These are phyloP conservation scores for Andrena marginata DNA, from an alignment of 2,888 invertebrate species.

Conservation along the genomic window DNA sequence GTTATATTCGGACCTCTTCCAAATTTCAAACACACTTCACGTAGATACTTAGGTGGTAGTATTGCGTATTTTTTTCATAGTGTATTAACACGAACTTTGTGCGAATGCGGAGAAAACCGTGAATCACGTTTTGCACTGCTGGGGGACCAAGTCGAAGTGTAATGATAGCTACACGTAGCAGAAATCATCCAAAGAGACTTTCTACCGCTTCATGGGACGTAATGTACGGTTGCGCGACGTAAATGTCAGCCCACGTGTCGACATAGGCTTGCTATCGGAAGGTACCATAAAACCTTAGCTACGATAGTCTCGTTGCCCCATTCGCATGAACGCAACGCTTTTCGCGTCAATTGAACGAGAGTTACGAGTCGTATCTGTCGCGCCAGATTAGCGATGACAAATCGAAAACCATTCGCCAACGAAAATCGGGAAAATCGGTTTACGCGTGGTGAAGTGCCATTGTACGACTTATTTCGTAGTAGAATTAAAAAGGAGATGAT, in stretches of 20 bases:
- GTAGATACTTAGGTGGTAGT: too few relatives aligned
- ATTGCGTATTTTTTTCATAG: too few relatives aligned
- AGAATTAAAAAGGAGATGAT: too few relatives aligned
- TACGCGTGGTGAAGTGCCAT: background rate
- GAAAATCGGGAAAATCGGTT: background rate
- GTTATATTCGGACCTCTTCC: too few relatives aligned
- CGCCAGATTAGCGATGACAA: background rate
- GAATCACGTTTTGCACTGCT: background rate
- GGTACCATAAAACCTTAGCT: slow-evolving; percentile 33
- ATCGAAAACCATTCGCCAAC: background rate
- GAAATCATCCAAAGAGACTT: slow-evolving; percentile 44
- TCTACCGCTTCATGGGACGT: slow-evolving; percentile 35
- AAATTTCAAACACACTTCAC: too few relatives aligned
- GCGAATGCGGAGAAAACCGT: background rate
- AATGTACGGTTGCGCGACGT: slow-evolving; percentile 35
- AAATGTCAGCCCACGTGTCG: slow-evolving; percentile 51
- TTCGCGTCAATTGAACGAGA: background rate
- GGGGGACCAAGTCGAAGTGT: background rate
- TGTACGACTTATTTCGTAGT: too few relatives aligned
- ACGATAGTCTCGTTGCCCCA: slow-evolving; percentile 20
- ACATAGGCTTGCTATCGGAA: slow-evolving; percentile 35
- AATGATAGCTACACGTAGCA: slow-evolving; percentile 13
- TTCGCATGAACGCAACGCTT: slow-evolving; percentile 19
- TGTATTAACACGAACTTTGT: too few relatives aligned
- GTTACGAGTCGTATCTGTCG: background rate